Evolutionary conservation across 2,797 vertebrate genomes (phyloP).

Genomic region (Sorex maritimensis): DNA sequence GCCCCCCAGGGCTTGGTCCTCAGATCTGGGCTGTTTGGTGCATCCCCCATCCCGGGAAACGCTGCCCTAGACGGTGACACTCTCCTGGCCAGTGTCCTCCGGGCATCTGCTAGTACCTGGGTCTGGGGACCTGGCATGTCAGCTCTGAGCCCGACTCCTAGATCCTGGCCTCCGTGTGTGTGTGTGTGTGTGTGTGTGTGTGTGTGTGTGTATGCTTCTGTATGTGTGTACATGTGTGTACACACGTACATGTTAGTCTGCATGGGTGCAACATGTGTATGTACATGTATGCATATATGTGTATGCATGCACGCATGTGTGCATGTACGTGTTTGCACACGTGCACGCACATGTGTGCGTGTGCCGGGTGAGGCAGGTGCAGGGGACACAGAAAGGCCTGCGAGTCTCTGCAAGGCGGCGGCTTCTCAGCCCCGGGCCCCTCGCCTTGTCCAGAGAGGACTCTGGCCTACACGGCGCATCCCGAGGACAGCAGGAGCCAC

Average conservation of each 20-base stretch:
- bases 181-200: background rate
- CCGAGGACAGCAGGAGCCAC: background rate
- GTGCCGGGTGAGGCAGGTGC: background rate
- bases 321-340: no score
- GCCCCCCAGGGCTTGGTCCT: no score
- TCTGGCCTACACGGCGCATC: background rate
- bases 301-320: no score
- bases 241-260: no score
- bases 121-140: background rate
- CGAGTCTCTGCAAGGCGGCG: background rate
- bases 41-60: no score
- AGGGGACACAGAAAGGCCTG: background rate
- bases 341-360: background rate
- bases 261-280: no score
- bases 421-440: no score
- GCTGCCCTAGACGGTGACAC: no score
- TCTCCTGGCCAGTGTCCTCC: background rate
- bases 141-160: background rate
- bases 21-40: no score
- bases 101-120: background rate
- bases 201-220: background rate
- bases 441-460: background rate
- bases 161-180: fast-evolving
- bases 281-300: no score
- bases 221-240: no score